Evolutionary conservation across 1,140 invertebrate genomes (phyloP).

Genomic region (Drosophila lacertosa): DNA sequence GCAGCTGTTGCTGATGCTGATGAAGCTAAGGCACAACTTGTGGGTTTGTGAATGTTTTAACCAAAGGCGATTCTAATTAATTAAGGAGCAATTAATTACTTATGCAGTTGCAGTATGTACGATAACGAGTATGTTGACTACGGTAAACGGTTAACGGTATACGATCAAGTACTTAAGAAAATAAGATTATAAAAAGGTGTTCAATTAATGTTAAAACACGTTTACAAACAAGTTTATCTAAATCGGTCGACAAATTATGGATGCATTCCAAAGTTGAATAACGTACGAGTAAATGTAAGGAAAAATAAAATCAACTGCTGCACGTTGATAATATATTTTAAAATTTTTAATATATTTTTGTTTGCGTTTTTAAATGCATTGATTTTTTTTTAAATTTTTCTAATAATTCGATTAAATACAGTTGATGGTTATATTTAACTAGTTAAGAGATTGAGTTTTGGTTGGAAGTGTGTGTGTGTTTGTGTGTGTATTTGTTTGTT

Average conservation of each 20-base stretch:
- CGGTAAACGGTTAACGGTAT: slow-evolving; percentile 7
- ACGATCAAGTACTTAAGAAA: slow-evolving; percentile 14
- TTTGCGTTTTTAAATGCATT: background rate
- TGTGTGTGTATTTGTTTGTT: slow-evolving; percentile 22
- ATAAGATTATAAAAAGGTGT: slow-evolving; percentile 28
- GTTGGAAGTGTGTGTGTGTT: slow-evolving; percentile 18
- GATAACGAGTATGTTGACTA: slow-evolving; percentile 25
- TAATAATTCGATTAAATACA: slow-evolving; percentile 60
- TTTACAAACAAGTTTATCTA: slow-evolving; percentile 48
- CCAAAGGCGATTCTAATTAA: slow-evolving; percentile 13
- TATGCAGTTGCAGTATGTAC: slow-evolving; percentile 33
- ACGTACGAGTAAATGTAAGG: slow-evolving; percentile 41
- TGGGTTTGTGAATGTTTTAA: slow-evolving; percentile 32
- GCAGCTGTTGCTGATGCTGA: slow-evolving; percentile 36
- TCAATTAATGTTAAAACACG: slow-evolving; percentile 31
- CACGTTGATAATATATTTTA: slow-evolving; percentile 25
- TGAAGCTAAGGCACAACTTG: slow-evolving; percentile 33
- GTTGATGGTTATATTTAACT: slow-evolving; percentile 37
- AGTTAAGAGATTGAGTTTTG: slow-evolving; percentile 37
- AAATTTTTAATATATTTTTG: slow-evolving; percentile 32
- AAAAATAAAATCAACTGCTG: slow-evolving; percentile 50
- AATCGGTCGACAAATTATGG: slow-evolving; percentile 66
- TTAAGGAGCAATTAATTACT: slow-evolving; percentile 5
- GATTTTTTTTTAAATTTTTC: slow-evolving; percentile 17
- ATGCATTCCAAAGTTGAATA: slow-evolving; percentile 38